Base-by-base conservation (phyloP, 2,113 vertebrate species). In the Thamnophis sirtalis region DNA sequence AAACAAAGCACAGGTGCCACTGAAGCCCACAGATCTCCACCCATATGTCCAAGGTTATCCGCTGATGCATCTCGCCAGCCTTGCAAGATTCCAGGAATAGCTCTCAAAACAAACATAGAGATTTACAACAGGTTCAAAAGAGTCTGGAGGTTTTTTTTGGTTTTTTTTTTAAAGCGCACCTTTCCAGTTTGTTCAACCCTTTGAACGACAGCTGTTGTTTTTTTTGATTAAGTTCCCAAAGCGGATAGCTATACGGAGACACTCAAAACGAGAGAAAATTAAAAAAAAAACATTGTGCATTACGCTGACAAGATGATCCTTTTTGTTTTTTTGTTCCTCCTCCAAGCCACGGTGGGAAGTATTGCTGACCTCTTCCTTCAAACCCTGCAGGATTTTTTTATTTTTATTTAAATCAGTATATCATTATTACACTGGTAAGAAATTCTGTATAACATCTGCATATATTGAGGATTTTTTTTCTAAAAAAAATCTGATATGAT, bases 361-460 rank as follows among this genome's bases (percentile, higher is more conserved):
- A 98, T 98, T 98, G 98, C 98, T 98, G 98, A 99, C 98, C 98
- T 98, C 98, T 98, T 99, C 98, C 99, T 99, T 98, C 98, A 98
- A 99, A 99, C 98, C 98, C 98, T 98, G 99, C 99, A 99, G 97
- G 98, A 98, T 98, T 98, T 97, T 95, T 95, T 56, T 98, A 97
- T 95, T 95, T 55, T 98, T 97, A 97, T 97, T 96, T 98, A 97
- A 91, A 97, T 98, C 98, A 98, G 97, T 97, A 97, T 97, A 97
- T 97, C 97, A 98, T 98, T 98, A 98, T 99, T 98, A 99, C 98
- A 99, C 98, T 98, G 98, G 98, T 98, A 98, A 98, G 97, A 98
- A 99, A 99, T 98, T 98, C 98, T 99, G 98, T 99, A 98, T 98
- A 99, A 99, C 98, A 99, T 99, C 98, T 99, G 99, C 99, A 99